Conservation (phyloP, 2,888 invertebrate genomes). For the Sphecodes monilicornis region DNA sequence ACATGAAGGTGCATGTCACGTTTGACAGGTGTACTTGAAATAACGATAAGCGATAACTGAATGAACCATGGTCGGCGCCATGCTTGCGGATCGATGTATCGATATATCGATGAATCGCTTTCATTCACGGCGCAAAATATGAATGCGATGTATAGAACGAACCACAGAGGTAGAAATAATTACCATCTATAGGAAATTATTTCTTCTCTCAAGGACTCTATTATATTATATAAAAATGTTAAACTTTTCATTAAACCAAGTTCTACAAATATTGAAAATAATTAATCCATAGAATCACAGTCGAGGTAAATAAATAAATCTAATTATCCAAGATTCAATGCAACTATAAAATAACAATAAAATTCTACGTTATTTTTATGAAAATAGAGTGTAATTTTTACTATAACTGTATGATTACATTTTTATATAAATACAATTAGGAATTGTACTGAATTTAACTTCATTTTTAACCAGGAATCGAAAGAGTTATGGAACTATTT, state of each 20-base stretch:
- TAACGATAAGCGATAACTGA: slow-evolving; percentile 26
- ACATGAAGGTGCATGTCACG: slow-evolving; percentile 47
- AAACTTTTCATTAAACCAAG: no score
- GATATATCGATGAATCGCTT: slow-evolving; percentile 3
- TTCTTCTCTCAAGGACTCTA: background rate
- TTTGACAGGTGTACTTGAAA: slow-evolving; percentile 41
- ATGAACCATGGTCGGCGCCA: slow-evolving; percentile 34
- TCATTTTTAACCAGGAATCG: background rate
- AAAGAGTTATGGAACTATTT: background rate
- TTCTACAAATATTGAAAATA: background rate
- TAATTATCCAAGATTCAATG: background rate
- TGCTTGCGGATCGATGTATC: slow-evolving; percentile 36
- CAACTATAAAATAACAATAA: background rate
- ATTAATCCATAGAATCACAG: background rate
- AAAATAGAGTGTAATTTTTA: background rate
- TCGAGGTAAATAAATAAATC: background rate
- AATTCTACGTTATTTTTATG: background rate
- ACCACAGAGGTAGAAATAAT: background rate
- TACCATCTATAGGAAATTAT: background rate
- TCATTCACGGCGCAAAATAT: slow-evolving; percentile 1
- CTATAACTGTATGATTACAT: background rate
- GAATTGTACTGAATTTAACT: background rate
- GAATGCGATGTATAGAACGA: background rate
- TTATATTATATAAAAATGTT: no score
- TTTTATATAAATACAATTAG: background rate